Evolutionary conservation across 1,140 invertebrate species (phyloP).

Genomic region (Adoxophyes honmai): DNA sequence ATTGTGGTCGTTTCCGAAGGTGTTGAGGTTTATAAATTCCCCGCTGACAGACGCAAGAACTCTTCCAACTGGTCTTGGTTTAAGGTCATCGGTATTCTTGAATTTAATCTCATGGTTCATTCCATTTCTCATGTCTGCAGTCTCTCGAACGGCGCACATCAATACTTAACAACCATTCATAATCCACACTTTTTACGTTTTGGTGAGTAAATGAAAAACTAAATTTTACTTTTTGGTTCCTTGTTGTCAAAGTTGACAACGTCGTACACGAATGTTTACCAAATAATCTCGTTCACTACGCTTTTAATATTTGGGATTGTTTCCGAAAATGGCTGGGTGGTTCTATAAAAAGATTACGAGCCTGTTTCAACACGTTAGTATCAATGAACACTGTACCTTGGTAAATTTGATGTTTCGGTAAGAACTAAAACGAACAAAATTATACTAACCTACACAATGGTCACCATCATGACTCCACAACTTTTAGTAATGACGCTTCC

Average conservation of each 20-base stretch:
- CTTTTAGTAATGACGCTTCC: constrained; percentile 3
- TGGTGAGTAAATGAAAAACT: background rate
- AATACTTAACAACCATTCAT: background rate
- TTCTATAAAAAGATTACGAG: constrained; percentile 34
- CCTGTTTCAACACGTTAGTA: constrained; percentile 39
- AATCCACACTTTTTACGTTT: background rate
- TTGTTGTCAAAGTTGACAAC: background rate
- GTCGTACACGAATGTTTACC: background rate
- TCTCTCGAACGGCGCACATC: background rate
- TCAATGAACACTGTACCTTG: too few species aligned
- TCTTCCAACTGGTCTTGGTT: constrained; percentile 82
- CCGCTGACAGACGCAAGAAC: constrained; percentile 76
- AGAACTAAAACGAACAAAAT: background rate
- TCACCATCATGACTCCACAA: background rate
- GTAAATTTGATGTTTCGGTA: background rate
- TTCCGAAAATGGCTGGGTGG: constrained; percentile 44
- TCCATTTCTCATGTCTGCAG: constrained; percentile 55
- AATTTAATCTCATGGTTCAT: constrained; percentile 54
- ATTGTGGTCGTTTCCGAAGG: constrained; percentile 79
- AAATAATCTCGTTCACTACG: background rate
- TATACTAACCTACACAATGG: background rate
- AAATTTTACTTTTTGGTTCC: background rate
- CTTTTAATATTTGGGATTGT: constrained; percentile 15
- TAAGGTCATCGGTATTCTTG: constrained; percentile 77
- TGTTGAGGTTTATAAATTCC: constrained; percentile 79